phyloP scores from a whole-genome alignment of 2,113 vertebrate species.

The Uria aalge region DNA sequence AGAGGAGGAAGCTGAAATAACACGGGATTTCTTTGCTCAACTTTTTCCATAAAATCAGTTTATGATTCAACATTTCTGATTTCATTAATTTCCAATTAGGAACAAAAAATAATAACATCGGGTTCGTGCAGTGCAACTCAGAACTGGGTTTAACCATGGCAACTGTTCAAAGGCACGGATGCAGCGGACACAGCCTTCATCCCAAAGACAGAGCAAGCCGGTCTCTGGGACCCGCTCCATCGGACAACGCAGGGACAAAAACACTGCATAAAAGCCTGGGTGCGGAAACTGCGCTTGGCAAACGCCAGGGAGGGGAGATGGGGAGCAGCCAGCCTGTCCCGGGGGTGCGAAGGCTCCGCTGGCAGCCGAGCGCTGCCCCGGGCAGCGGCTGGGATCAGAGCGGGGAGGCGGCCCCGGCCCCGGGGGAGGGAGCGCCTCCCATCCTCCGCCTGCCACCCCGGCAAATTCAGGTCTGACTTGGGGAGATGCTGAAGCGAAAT shows the following conservation, averaged over 20 bases:
- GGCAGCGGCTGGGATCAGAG: background rate
- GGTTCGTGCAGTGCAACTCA: background rate
- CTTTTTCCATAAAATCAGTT: background rate
- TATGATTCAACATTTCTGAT: background rate
- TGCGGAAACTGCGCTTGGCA: background rate
- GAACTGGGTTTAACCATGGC: background rate
- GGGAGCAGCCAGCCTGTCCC: background rate
- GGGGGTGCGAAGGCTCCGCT: background rate
- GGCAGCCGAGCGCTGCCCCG: background rate
- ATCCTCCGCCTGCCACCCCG: background rate
- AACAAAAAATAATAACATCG: background rate
- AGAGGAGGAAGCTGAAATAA: background rate
- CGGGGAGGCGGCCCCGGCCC: background rate
- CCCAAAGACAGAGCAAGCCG: background rate
- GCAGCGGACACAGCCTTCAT: background rate
- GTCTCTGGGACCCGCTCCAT: background rate
- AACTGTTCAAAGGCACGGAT: accelerated
- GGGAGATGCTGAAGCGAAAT: background rate
- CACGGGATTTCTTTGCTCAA: background rate
- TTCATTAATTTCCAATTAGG: background rate
- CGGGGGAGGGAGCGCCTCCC: background rate
- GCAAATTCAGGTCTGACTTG: background rate
- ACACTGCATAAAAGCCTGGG: background rate
- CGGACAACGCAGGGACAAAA: background rate
- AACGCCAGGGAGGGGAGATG: background rate